Conservation (phyloP, 2,888 invertebrate genomes). For the Acleris sparsana region DNA sequence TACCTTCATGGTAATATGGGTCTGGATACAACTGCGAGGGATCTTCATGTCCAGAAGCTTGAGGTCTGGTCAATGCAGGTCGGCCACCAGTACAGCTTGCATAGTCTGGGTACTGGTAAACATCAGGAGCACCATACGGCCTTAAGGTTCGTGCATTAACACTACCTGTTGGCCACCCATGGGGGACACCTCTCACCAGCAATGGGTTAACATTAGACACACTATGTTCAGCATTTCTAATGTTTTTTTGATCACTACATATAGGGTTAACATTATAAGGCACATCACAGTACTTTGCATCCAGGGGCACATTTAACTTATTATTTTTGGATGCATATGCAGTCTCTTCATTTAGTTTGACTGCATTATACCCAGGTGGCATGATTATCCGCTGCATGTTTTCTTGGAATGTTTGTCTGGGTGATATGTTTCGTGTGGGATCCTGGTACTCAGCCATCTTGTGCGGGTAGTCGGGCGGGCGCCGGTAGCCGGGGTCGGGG, state of each 20-base stretch:
- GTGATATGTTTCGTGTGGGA: constrained; percentile 77
- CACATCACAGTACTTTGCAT: constrained; percentile 79
- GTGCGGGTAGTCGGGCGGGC: constrained; percentile 68
- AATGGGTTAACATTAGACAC: constrained; percentile 61
- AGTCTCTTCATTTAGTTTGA: constrained; percentile 64
- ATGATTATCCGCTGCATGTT: constrained; percentile 80
- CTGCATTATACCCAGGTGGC: constrained; percentile 66
- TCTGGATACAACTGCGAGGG: constrained; percentile 63
- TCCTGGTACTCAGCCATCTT: constrained; percentile 64
- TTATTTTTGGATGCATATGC: constrained; percentile 59
- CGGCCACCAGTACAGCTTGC: constrained; percentile 66
- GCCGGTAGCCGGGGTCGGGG: constrained; percentile 60
- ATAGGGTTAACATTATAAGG: constrained; percentile 72
- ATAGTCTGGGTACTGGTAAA: constrained; percentile 72
- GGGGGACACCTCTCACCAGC: constrained; percentile 55
- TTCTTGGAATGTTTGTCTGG: constrained; percentile 81
- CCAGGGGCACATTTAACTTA: constrained; percentile 63
- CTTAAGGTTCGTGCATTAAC: constrained; percentile 60
- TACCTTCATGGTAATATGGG: constrained; percentile 66
- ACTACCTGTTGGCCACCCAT: constrained; percentile 61
- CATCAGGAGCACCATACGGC: constrained; percentile 64
- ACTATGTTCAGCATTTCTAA: constrained; percentile 65
- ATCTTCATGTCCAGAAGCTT: constrained; percentile 64
- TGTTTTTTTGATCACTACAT: constrained; percentile 69
- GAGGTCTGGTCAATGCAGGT: constrained; percentile 58